Evolutionary conservation across 1,140 invertebrate genomes (phyloP), one percentile per base, ranked within the genome.

Genomic region (Cherax quadricarinatus): DNA sequence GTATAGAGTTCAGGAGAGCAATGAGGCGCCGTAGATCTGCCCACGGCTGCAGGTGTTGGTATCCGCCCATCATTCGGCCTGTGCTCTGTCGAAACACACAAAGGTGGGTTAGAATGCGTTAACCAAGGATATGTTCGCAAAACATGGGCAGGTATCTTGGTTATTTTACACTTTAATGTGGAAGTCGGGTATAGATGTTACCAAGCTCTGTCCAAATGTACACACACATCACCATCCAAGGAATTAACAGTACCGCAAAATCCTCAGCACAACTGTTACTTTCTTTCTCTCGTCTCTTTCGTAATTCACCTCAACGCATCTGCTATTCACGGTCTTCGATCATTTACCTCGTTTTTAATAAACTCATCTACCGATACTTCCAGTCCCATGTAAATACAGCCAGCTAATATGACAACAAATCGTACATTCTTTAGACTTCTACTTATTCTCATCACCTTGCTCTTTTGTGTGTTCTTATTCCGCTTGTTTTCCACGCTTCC

Each of bases 31-130:
- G 7, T 0, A 90, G 81, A 21, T 90, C 88, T 5, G 81, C 57
- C 88, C 88, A 90, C 18, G 88, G 88, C 49, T 90, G 88, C 21
- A 90, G 30, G 66, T 90, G 88, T 3, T 70, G n/a, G 4, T 21
- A 51, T 49, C 10, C 6, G 4, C 66, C 80, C 24, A 90, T 85
- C 49, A 60, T n/a, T 41, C 30, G 51, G 1, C 88, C 88, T 30
- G 62, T 84, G 18, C 4, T 7, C 88, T 90, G 80, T 2, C 9
- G 2, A 73, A 57, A 24, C 12, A 51, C 16, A 18, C 41, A 79
- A 53, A 1, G 49, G 30, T 41, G 30, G 30, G 30, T 41, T 41
- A 41, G 30, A 41, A 41, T 41, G 30, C 30, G 2, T 41, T 41
- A 41, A 41, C 30, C 18, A 48, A 73, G 6, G 48, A 21, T 30